Base-by-base conservation (phyloP, 1,140 invertebrate genomes). In the Cydia pomonella region DNA sequence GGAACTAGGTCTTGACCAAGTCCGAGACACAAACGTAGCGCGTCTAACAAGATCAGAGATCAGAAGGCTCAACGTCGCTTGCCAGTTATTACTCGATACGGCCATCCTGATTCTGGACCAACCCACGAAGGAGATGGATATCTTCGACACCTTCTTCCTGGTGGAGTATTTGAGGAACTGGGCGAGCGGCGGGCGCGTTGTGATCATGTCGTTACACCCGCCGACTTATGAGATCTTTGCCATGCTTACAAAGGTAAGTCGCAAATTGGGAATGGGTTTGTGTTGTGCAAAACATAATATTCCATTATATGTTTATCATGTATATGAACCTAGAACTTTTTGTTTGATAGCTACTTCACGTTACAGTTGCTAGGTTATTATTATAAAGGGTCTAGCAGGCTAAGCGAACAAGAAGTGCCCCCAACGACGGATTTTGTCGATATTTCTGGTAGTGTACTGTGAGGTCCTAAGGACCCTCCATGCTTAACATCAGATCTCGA, bases 221-320 rank as follows among this genome's bases (percentile, higher is more conserved):
- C 97, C 98, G 0, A 99, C 98, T 0, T 98, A 98, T 86, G 98
- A 99, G 93, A 98, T 99, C 75, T 96, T 99, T 74, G 98, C 97
- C 9, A 99, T 99, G 98, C 95, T 99, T 62, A 97, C 97, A 12
- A 94, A 93, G 87, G 91, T 92, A 76, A 79, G 27, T 25, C 9
- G 9, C 59, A 16, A 7, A 23, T n/a, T n/a, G n/a, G n/a, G n/a
- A n/a, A n/a, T n/a, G n/a, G n/a, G n/a, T n/a, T n/a, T n/a, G n/a
- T n/a, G n/a, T n/a, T n/a, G n/a, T n/a, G n/a, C n/a, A n/a, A n/a
- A n/a, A n/a, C n/a, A n/a, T n/a, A n/a, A n/a, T n/a, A n/a, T n/a
- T n/a, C n/a, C n/a, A n/a, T n/a, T n/a, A n/a, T n/a, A n/a, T n/a
- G n/a, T n/a, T n/a, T n/a, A n/a, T n/a, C n/a, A n/a, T n/a, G n/a